Base-by-base conservation (phyloP, 2,797 vertebrate species). In the Cheirogaleus major region DNA sequence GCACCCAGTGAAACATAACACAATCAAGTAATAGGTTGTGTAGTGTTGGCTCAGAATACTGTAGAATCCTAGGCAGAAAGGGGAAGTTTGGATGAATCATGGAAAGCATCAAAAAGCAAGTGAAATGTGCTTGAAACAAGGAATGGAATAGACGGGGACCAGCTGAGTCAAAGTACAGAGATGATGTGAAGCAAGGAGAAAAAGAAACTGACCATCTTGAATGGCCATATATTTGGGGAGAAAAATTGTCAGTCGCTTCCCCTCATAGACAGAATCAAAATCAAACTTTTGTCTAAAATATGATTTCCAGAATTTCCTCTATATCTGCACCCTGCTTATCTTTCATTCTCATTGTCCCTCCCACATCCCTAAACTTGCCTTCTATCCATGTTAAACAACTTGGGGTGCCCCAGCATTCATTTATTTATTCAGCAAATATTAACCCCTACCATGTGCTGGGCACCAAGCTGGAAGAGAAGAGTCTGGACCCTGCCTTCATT, bases 251-350 rank as follows among this genome's bases (percentile, higher is more conserved):
- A 82, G 45, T 85, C n/a, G 8, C 32, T 81, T 5, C 59, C 30
- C 35, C 45, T 75, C 30, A n/a, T 38, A 48, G 32, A 78, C 25
- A 84, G 59, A 96, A 85, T 70, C 18, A 76, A 96, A 93, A 78
- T 57, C 59, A 92, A 87, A 76, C 32, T 70, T 82, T 55, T 78
- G 12, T 59, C 70, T 93, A 52, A 89, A 86, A 79, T 41, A 27
- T 23, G 12, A 52, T 76, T 43, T 86, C n/a, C 41, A 41, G 23
- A 9, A 52, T 76, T 43, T 86, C 25, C 41, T 76, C 27, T 27
- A 23, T 32, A 10, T 61, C 80, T 69, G 48, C 1, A 1, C 4
- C 52, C n/a, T 50, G 57, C 9, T 87, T 84, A 14, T 45, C 76
- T 20, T 70, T 61, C 84, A 87, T 10, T 69, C 35, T 30, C 32